Conservation (phyloP, 2,113 vertebrate genomes). For the Glaucomys volans region DNA sequence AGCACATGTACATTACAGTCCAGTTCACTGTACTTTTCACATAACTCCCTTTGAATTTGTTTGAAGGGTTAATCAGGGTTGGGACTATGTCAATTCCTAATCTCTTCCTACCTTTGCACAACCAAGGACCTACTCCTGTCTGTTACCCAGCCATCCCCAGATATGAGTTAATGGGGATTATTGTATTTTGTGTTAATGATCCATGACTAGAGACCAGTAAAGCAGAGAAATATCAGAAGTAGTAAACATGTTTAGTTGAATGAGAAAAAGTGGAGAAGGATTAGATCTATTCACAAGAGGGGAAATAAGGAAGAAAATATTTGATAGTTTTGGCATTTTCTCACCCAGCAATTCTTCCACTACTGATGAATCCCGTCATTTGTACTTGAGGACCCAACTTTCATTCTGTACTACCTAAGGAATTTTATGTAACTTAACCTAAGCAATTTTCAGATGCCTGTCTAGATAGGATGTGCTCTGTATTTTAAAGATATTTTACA, state of each 20-base stretch:
- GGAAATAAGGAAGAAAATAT: conserved; percentile 14
- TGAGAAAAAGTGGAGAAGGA: neutral
- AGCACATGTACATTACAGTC: neutral
- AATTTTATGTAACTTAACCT: conserved; percentile 69
- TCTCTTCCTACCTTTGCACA: neutral
- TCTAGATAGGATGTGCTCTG: conserved; percentile 25
- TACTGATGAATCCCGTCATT: conserved; percentile 10
- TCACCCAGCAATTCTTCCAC: neutral
- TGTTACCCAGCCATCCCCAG: neutral
- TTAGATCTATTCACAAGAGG: neutral
- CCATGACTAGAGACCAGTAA: neutral
- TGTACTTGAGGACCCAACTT: neutral
- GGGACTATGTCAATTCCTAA: neutral
- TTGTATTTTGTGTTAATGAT: neutral
- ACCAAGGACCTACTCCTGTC: neutral
- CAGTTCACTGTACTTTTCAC: neutral
- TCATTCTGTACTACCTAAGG: conserved; percentile 56
- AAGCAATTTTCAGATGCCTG: conserved; percentile 49
- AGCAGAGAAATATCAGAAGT: neutral
- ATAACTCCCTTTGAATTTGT: neutral
- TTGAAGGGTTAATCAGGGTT: neutral
- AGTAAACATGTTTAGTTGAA: neutral
- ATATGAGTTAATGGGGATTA: neutral
- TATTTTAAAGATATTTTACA: conserved; percentile 64
- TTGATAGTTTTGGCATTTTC: neutral